Base-by-base conservation (phyloP, 2,797 vertebrate species). In the Pteropus rufus region DNA sequence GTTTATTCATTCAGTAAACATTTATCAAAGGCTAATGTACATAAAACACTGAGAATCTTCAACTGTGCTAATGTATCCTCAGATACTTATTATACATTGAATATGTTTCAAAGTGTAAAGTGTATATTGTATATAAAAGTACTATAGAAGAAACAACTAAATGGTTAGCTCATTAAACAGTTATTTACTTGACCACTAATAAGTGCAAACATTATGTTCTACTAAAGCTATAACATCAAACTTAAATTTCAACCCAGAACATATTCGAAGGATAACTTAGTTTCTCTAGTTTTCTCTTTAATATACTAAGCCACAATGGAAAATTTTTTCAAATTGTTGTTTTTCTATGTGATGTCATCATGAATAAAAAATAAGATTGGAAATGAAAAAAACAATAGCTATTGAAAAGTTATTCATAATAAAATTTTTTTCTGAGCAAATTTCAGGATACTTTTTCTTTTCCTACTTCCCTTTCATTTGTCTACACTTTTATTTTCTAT, bases 221-320 rank as follows among this genome's bases (percentile, higher is more conserved):
- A 31, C 69, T 56, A 84, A 39, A 87, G 65, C 49, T 80, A 9
- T 79, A 60, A 65, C 73, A 54, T 76, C 46, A 3, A 54, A 67
- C 3, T 87, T 82, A 46, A 8, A 24, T 65, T 75, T 89, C 89
- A 81, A 41, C 36, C 16, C 62, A 15, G 34, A n/a, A n/a, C n/a
- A 76, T 14, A 67, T 46, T 49, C 41, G 5, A 62, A 58, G 41
- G 36, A 39, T 64, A 41, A 49, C 41, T 84, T 84, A n/a, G 14
- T 75, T 88, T 69, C 16, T 77, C 10, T 84, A 44, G 24, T 82
- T 86, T 93, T 86, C 60, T 93, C 44, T 91, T 93, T 81, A 85
- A 29, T 93, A 80, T 58, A 49, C 24, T 34, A 89, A 46, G 21
- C n/a, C 26, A 62, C 21, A 52, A 3, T 72, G 46, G 24, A 91